Evolutionary conservation across 2,113 vertebrate species (phyloP).

Genomic region (Sprattus sprattus): DNA sequence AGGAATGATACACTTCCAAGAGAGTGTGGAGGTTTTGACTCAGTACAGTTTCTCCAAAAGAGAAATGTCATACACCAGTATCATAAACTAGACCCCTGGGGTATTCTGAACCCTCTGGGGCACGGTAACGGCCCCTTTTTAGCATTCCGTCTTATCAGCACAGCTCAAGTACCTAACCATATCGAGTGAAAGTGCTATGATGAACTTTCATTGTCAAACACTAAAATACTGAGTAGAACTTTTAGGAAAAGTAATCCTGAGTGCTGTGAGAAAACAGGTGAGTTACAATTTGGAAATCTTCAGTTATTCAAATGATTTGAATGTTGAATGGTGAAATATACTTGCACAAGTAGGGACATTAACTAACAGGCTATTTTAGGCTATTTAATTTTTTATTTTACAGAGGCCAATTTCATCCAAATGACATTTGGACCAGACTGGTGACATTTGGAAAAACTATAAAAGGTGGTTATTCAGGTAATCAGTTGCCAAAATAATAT

Average conservation of each 20-base stretch:
- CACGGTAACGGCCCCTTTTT: constrained; percentile 8
- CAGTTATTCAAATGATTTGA: too few species aligned
- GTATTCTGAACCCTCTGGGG: not conserved
- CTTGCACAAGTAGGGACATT: not conserved
- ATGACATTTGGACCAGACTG: not conserved
- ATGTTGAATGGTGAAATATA: not conserved
- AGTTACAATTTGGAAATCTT: not conserved
- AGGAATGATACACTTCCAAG: not conserved
- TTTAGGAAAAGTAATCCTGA: not conserved
- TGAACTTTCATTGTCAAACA: constrained; percentile 22
- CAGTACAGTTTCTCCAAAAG: not conserved
- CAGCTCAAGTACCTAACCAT: constrained; percentile 56
- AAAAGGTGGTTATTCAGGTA: not conserved
- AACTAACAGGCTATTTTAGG: not conserved
- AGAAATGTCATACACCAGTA: not conserved
- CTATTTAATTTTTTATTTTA: not conserved
- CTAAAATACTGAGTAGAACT: not conserved
- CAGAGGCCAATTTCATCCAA: not conserved
- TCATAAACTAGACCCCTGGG: not conserved
- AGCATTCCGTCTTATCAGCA: constrained; percentile 26
- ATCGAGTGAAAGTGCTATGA: constrained; percentile 51
- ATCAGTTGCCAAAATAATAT: not conserved
- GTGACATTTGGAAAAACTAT: not conserved
- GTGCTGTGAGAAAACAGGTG: not conserved
- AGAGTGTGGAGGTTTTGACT: not conserved